These are phyloP conservation scores for Hipposideros armiger DNA, from an alignment of 2,113 vertebrate species.

Conservation along the genomic window DNA sequence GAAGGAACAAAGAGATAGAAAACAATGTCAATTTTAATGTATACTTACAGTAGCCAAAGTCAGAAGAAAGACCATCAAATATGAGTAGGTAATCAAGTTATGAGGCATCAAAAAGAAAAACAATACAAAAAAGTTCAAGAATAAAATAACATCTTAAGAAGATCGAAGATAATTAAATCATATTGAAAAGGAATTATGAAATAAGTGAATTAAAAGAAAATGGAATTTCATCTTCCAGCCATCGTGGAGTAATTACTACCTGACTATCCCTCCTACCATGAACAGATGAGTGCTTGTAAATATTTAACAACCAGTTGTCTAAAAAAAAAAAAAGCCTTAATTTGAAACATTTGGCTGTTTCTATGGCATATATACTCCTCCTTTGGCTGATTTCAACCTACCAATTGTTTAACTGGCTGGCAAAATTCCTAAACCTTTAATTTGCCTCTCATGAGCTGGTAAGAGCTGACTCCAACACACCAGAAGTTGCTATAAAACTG, in stretches of 20 bases:
- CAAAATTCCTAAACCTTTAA: conserved; percentile 47
- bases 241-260: conserved; percentile 44
- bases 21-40: conserved; percentile 27
- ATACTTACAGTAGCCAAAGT: conserved; percentile 4
- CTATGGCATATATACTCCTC: not conserved
- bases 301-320: not conserved
- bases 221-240: conserved; percentile 1
- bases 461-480: not conserved
- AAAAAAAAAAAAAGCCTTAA: not conserved
- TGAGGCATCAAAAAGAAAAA: conserved; percentile 54
- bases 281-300: not conserved
- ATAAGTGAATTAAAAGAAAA: conserved; percentile 65
- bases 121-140: conserved; percentile 23
- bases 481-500: not conserved
- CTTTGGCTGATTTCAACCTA: conserved; percentile 31
- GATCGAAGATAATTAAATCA: conserved; percentile 56
- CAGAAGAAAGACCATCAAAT: conserved; percentile 46
- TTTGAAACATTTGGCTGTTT: conserved; percentile 21
- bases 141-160: conserved; percentile 43
- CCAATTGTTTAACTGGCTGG: not conserved
- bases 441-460: not conserved
- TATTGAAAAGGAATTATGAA: conserved; percentile 62
- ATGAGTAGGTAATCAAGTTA: conserved; percentile 18
- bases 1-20: conserved; percentile 1
- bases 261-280: not conserved